phyloP scores from a whole-genome alignment of 2,888 invertebrate species.

The Drosophila anceps region DNA sequence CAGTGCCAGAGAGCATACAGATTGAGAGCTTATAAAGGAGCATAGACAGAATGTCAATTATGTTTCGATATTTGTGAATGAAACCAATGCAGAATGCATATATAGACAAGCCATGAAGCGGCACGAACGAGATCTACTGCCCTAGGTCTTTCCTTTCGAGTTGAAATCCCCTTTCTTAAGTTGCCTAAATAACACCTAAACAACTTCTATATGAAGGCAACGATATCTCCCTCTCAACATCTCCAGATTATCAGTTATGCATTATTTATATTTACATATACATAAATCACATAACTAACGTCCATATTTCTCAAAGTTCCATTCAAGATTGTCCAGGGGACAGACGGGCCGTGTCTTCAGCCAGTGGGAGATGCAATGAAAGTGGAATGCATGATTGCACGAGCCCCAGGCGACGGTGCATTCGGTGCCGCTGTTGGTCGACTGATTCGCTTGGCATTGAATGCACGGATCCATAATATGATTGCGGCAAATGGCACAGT shows the following conservation, averaged over 20 bases:
- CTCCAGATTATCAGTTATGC: background rate
- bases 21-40: no score
- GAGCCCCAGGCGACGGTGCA: conserved; percentile 49
- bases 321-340: conserved; percentile 46
- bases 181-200: no score
- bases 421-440: background rate
- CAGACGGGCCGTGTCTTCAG: conserved; percentile 35
- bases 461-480: conserved; percentile 49
- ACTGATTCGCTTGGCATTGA: conserved; percentile 45
- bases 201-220: no score
- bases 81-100: no score
- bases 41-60: no score
- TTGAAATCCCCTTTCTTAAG: no score
- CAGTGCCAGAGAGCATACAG: no score
- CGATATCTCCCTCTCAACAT: no score
- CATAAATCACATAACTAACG: background rate
- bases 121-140: no score
- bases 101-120: no score
- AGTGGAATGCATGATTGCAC: conserved; percentile 48
- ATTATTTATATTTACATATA: background rate
- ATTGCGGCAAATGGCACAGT: conserved; percentile 53
- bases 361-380: conserved; percentile 54
- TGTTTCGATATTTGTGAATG: no score
- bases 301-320: conserved; percentile 44
- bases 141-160: no score